Conservation (phyloP, 2,888 invertebrate genomes). For the Metacarcinus magister region DNA sequence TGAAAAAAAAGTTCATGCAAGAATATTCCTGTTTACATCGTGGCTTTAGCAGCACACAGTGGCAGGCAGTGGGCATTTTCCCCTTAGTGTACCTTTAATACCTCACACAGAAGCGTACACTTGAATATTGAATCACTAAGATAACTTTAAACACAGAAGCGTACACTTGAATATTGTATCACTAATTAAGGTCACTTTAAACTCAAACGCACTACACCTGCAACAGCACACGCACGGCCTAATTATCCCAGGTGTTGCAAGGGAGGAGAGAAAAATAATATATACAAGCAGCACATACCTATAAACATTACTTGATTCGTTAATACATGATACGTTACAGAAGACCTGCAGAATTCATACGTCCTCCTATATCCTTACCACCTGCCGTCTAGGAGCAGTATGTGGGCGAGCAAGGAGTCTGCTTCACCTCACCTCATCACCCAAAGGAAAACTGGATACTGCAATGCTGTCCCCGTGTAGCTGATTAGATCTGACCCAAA, state of each 20-base stretch:
- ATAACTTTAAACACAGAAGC: background rate
- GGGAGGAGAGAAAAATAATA: background rate
- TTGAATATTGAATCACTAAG: slow-evolving; percentile 10
- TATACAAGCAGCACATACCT: background rate
- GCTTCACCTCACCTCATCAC: background rate
- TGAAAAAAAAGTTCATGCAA: background rate
- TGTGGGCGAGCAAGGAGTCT: background rate
- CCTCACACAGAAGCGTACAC: background rate
- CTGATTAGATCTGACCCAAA: background rate
- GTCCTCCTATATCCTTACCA: background rate
- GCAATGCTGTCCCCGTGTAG: background rate
- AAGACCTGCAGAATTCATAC: background rate
- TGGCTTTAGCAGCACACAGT: background rate
- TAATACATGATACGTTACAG: background rate
- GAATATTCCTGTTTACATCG: background rate
- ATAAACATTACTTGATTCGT: background rate
- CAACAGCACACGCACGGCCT: too few relatives aligned
- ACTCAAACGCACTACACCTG: background rate
- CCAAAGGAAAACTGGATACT: background rate
- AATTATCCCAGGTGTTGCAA: background rate
- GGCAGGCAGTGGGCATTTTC: background rate
- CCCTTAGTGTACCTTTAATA: slow-evolving; percentile 9
- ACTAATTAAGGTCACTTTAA: background rate
- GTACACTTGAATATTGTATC: background rate
- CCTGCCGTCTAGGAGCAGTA: background rate